Percentiles rank a stretch among this genome's conserved stretches.
Evolutionary conservation across 2,888 invertebrate genomes (phyloP).

Genomic region (Alloscopus bannaensis): DNA sequence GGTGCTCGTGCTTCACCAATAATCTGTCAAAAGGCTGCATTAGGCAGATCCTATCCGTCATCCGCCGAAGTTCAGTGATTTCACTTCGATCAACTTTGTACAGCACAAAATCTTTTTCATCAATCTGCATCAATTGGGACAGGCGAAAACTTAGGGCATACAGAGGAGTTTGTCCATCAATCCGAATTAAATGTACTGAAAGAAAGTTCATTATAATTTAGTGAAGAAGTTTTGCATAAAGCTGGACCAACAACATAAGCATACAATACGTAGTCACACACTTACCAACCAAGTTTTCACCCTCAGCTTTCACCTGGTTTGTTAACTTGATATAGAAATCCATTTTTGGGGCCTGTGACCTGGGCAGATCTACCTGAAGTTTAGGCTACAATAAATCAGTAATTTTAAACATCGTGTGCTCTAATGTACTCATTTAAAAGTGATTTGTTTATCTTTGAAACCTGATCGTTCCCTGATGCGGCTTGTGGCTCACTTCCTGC

Average conservation of each 20-base stretch:
- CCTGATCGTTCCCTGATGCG: no score
- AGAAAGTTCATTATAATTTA: neutral
- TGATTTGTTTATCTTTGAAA: no score
- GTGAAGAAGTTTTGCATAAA: neutral
- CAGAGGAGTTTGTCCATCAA: constrained; percentile 63
- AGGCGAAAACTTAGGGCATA: constrained; percentile 53
- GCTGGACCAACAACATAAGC: neutral
- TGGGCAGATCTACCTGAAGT: no score
- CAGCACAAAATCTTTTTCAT: constrained; percentile 64
- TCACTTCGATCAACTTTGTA: constrained; percentile 62
- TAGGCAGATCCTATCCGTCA: constrained; percentile 52
- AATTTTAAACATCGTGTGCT: no score
- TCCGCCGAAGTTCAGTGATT: constrained; percentile 58
- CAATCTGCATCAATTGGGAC: constrained; percentile 25
- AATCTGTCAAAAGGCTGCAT: constrained; percentile 60
- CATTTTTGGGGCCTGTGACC: no score
- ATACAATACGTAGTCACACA: neutral
- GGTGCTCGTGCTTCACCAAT: constrained; percentile 53
- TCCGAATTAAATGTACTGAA: constrained; percentile 53
- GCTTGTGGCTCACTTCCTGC: no score
- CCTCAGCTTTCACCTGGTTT: neutral
- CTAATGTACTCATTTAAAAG: no score
- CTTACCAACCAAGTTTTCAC: neutral
- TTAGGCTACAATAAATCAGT: no score
- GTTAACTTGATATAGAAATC: constrained; percentile 17